These are phyloP conservation scores for Porites australiensis DNA, from an alignment of 64 coral and sea anemone species.

Conservation along the genomic window DNA sequence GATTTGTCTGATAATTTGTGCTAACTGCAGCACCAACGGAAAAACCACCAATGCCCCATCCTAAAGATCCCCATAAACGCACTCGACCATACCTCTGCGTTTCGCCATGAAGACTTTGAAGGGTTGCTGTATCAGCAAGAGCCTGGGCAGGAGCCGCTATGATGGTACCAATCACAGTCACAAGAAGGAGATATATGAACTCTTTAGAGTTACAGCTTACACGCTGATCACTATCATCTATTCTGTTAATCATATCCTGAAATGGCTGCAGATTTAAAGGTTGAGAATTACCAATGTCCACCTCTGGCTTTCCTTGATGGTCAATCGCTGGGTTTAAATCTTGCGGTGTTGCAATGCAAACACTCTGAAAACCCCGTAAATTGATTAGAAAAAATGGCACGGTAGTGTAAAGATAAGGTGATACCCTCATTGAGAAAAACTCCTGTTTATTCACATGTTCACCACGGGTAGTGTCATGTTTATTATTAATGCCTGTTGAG, in stretches of 20 bases:
- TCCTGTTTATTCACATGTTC: not conserved
- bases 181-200: conserved; percentile 73
- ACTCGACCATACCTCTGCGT: conserved; percentile 87
- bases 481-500: not conserved
- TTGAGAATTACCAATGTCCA: not conserved
- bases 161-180: conserved; percentile 82
- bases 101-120: conserved; percentile 77
- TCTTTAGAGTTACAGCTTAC: conserved; percentile 50
- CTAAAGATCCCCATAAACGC: conserved; percentile 89
- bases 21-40: conserved; percentile 84
- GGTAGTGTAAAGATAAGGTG: conserved; percentile 12
- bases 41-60: conserved; percentile 91
- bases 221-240: not conserved
- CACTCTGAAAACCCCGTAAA: not conserved
- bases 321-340: not conserved
- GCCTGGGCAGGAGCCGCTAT: conserved; percentile 85
- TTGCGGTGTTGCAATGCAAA: not conserved
- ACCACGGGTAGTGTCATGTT: not conserved
- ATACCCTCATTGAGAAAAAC: conserved; percentile 28
- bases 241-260: not conserved
- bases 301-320: not conserved
- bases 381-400: conserved; percentile 13
- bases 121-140: conserved; percentile 83
- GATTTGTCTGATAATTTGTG: conserved; percentile 56
- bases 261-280: not conserved